Evolutionary conservation across 2,797 vertebrate genomes (phyloP), one percentile per base, ranked within the genome.

Genomic region (Nyctibius grandis): DNA sequence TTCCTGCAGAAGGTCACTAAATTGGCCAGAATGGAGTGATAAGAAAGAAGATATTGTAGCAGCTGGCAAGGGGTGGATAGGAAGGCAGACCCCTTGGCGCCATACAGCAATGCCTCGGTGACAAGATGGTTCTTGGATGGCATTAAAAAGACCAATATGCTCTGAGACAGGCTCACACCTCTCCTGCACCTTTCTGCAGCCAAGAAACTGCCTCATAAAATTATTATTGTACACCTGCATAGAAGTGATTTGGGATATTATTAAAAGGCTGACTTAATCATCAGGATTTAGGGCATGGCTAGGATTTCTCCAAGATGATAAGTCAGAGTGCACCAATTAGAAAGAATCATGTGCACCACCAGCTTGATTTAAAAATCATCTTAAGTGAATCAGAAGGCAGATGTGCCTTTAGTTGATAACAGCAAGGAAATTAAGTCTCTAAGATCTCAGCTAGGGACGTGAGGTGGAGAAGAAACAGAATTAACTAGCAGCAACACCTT

Each of bases 301-400:
- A 96, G 74, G 51, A 91, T 87, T 89, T 83, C 63, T 91, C 74
- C 80, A 85, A 91, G 81, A 84, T 85, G 86, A 72, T 92, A 95
- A 95, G 77, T 89, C 91, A 88, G 83, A 86, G 22, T 29, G 36
- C 89, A 87, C 63, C 81, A 91, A 75, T 91, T 91, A 90, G 76
- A 84, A 90, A 91, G 75, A 93, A 72, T 51, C 83, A 90, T 86
- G 64, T 73, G 50, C 65, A 69, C 25, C 59, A 88, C 47, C 45
- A 69, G 28, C 59, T 88, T 90, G 80, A 94, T 95, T 88, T 94
- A 88, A 94, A 93, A 95, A 90, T 79, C 90, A 85, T 82, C 70
- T 59, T 82, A 79, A 87, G 85, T 93, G 83, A 86, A 95, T 88
- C 90, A 73, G 93, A 94, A 95, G 93, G 88, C 80, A 86, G 85